These are phyloP conservation scores for Cerceris ruficornis DNA, from an alignment of 2,888 invertebrate genomes.

Conservation along the genomic window DNA sequence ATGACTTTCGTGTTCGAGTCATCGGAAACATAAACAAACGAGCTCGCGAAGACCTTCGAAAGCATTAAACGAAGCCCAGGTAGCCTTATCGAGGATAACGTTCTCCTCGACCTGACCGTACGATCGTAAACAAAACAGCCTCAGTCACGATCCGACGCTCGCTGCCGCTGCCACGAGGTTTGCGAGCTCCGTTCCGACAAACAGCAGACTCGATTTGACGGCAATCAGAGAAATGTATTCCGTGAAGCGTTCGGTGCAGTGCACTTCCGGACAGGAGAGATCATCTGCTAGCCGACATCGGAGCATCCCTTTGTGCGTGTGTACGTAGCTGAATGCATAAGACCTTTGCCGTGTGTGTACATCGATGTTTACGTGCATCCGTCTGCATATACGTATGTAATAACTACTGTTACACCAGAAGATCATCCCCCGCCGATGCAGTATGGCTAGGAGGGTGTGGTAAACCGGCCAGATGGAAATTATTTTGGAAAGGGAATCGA, in stretches of 20 bases:
- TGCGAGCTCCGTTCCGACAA: slow-evolving; percentile 32
- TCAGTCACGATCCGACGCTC: slow-evolving; percentile 4
- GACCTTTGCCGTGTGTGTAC: slow-evolving; percentile 1
- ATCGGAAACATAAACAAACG: neutral
- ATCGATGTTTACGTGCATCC: neutral
- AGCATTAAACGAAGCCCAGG: neutral
- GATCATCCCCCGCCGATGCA: slow-evolving; percentile 11
- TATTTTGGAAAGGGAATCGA: no score
- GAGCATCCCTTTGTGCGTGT: slow-evolving; percentile 40
- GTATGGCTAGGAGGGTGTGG: neutral
- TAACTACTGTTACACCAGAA: slow-evolving; percentile 11
- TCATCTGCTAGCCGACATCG: slow-evolving; percentile 23
- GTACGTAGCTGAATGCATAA: slow-evolving; percentile 16
- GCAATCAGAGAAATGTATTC: slow-evolving; percentile 55
- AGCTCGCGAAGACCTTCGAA: neutral
- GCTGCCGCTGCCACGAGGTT: slow-evolving; percentile 11
- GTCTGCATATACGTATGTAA: neutral
- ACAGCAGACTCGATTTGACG: slow-evolving; percentile 31
- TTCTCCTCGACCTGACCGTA: neutral
- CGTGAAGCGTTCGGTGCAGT: slow-evolving; percentile 24
- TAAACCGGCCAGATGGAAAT: neutral
- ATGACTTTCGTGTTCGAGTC: no score
- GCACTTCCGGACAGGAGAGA: slow-evolving; percentile 40
- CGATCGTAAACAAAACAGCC: neutral
- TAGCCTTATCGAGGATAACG: neutral